Conservation (phyloP, 2,888 invertebrate species). For the Lordiphosa fenestrarum region DNA sequence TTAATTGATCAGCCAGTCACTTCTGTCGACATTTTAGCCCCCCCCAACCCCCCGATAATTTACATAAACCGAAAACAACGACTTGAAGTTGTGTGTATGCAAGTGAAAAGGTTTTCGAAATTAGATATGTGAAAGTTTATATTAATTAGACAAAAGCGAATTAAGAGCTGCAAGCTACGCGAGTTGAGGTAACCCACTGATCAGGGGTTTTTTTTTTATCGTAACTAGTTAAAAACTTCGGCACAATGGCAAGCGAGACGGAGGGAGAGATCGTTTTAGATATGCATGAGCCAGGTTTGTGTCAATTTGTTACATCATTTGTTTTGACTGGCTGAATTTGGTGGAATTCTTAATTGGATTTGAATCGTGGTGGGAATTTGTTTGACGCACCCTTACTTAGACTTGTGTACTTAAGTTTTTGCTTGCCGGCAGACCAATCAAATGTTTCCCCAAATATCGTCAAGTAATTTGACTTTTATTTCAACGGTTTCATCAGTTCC, state of each 20-base stretch:
- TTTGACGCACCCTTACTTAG: too few species aligned
- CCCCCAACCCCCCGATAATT: slow-evolving; percentile 36
- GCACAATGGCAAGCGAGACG: neutral
- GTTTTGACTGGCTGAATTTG: too few species aligned
- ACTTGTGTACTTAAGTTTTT: too few species aligned
- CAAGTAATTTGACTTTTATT: too few species aligned
- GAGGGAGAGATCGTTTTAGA: neutral
- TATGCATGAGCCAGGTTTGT: too few species aligned
- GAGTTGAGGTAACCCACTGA: slow-evolving; percentile 3
- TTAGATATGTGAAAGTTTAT: slow-evolving; percentile 66
- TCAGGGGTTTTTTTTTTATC: slow-evolving; percentile 4
- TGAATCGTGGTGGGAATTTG: too few species aligned
- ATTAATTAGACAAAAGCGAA: slow-evolving; percentile 53
- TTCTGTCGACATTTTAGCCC: slow-evolving; percentile 22
- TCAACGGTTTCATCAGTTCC: too few species aligned
- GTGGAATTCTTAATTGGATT: too few species aligned
- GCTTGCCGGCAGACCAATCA: too few species aligned
- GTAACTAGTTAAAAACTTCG: neutral
- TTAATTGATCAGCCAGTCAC: slow-evolving; percentile 39
- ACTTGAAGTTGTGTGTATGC: slow-evolving; percentile 36
- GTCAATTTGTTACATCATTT: too few species aligned
- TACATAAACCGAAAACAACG: slow-evolving; percentile 48
- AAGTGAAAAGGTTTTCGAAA: slow-evolving; percentile 59
- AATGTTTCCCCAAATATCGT: too few species aligned
- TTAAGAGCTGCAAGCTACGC: slow-evolving; percentile 5